A percentile compares a stretch with the other conserved stretches of the same genome.
Conservation (phyloP, 2,888 invertebrate species). For the Oscheius sp. region DNA sequence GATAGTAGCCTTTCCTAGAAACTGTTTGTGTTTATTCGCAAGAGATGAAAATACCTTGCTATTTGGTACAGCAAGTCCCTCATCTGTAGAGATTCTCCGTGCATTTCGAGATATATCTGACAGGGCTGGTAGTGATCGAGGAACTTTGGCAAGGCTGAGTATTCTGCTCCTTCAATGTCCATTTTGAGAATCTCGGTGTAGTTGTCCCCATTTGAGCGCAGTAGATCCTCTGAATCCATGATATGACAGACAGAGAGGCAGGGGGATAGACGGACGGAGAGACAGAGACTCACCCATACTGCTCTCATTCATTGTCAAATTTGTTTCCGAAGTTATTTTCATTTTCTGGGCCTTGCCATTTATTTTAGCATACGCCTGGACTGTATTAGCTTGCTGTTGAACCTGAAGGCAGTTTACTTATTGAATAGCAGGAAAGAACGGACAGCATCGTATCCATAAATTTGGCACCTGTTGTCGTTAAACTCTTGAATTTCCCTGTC, state of each 20-base stretch:
- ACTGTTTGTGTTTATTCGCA: not conserved
- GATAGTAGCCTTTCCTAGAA: slow-evolving; percentile 38
- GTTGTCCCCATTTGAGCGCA: slow-evolving; percentile 16
- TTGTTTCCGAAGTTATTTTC: slow-evolving; percentile 3
- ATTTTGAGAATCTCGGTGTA: slow-evolving; percentile 36
- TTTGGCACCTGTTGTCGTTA: slow-evolving; percentile 22
- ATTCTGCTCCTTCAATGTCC: slow-evolving; percentile 37
- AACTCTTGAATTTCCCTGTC: slow-evolving; percentile 34
- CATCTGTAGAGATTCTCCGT: slow-evolving; percentile 42
- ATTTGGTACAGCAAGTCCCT: slow-evolving; percentile 36
- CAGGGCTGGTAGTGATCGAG: slow-evolving; percentile 16
- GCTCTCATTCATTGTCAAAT: not conserved
- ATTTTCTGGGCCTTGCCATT: slow-evolving; percentile 14
- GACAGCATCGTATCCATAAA: slow-evolving; percentile 35
- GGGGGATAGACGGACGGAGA: not conserved
- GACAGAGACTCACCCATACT: slow-evolving; percentile 16
- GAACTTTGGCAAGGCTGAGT: slow-evolving; percentile 13
- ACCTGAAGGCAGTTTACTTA: not conserved
- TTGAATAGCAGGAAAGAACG: not conserved
- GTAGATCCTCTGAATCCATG: slow-evolving; percentile 12
- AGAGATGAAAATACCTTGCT: slow-evolving; percentile 26
- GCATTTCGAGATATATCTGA: slow-evolving; percentile 49
- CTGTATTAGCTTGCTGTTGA: not conserved
- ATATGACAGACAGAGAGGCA: not conserved
- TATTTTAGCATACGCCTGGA: slow-evolving; percentile 3